Conservation (phyloP, 1,140 invertebrate genomes). For the Xylocopa sonorina region DNA sequence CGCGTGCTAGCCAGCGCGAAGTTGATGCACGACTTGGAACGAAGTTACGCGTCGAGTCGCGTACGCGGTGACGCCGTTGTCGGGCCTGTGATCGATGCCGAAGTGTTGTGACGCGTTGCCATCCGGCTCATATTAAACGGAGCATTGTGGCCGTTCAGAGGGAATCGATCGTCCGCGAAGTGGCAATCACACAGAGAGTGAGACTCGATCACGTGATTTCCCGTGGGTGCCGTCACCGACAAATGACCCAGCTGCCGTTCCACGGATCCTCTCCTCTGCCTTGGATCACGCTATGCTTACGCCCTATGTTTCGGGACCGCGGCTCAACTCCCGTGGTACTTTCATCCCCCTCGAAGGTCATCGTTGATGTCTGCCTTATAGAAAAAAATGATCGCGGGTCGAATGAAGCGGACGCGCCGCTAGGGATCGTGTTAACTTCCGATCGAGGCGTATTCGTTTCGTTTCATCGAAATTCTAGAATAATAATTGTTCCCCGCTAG, state of each 20-base stretch:
- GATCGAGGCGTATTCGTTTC: background rate
- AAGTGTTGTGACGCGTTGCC: slow-evolving; percentile 28
- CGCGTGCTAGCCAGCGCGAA: background rate
- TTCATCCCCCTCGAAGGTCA: slow-evolving; percentile 46
- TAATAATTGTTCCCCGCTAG: background rate
- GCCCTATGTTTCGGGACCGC: slow-evolving; percentile 53
- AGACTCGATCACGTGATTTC: slow-evolving; percentile 80
- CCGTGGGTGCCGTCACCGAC: slow-evolving; percentile 77
- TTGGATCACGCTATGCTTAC: slow-evolving; percentile 67
- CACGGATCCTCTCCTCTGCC: slow-evolving; percentile 40
- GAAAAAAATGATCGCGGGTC: background rate
- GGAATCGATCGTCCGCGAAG: slow-evolving; percentile 75
- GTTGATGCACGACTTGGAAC: background rate
- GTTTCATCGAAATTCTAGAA: background rate
- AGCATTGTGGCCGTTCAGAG: slow-evolving; percentile 68
- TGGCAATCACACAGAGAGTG: slow-evolving; percentile 77
- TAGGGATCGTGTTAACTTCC: too few relatives aligned
- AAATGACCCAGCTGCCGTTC: slow-evolving; percentile 74
- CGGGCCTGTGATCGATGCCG: slow-evolving; percentile 57
- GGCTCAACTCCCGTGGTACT: slow-evolving; percentile 39
- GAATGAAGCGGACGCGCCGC: background rate
- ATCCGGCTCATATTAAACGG: slow-evolving; percentile 69
- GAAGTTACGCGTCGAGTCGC: background rate
- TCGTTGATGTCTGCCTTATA: slow-evolving; percentile 29
- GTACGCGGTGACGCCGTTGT: too few relatives aligned